Conservation (phyloP, 1,140 invertebrate genomes). For the Popillia japonica region DNA sequence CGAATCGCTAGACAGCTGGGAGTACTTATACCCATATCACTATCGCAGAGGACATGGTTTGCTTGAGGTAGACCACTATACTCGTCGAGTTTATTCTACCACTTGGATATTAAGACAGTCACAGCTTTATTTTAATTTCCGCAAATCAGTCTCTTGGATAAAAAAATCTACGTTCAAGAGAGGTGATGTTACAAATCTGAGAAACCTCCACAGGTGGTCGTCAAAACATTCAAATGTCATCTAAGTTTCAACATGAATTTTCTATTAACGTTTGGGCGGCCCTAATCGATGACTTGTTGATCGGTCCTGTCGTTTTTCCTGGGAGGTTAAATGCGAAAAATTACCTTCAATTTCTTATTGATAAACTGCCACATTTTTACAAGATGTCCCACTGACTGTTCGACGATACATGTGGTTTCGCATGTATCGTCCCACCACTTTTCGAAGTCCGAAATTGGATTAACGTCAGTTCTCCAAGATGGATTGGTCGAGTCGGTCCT, state of each 20-base stretch:
- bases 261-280: conserved; percentile 40
- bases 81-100: not conserved
- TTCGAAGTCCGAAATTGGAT: not conserved
- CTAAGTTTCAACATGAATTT: conserved; percentile 36
- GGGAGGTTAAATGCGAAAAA: conserved; percentile 38
- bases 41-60: not conserved
- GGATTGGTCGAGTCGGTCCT: not conserved
- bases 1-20: not conserved
- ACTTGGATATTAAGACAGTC: not conserved
- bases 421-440: not conserved
- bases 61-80: too few species aligned
- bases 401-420: conserved; percentile 18
- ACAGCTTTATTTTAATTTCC: not conserved
- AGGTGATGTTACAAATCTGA: conserved; percentile 22
- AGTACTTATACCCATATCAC: not conserved
- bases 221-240: not conserved
- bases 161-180: conserved; percentile 29
- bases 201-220: not conserved
- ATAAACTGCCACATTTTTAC: conserved; percentile 27
- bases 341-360: conserved; percentile 35
- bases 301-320: conserved; percentile 40
- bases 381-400: conserved; percentile 17
- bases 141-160: conserved; percentile 24
- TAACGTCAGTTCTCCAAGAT: not conserved
- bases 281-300: conserved; percentile 29